Percentiles rank a stretch among this genome's conserved stretches.
Conservation (phyloP, 2,888 invertebrate genomes). For the Chaetoderma sp. region DNA sequence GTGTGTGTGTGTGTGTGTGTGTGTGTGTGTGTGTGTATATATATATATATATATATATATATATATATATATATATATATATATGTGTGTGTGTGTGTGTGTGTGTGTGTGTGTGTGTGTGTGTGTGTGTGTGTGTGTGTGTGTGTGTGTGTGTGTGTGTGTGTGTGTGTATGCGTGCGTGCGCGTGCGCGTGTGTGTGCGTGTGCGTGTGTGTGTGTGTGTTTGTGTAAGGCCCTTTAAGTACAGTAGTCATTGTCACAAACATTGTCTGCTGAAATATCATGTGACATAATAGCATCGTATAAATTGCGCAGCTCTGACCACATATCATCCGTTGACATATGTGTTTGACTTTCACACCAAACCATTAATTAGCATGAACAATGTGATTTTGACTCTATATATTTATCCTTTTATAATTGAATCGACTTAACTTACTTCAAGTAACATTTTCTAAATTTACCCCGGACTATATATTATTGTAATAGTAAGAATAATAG, state of each 20-base stretch:
- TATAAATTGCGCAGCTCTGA: too few species aligned
- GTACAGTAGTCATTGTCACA: neutral
- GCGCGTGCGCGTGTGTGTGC: slow-evolving; percentile 1
- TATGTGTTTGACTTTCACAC: too few species aligned
- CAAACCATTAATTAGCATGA: too few species aligned
- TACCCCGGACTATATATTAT: too few species aligned
- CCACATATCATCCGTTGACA: too few species aligned
- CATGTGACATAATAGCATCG: too few species aligned
- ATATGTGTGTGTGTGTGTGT: slow-evolving; percentile 4
- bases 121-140: neutral
- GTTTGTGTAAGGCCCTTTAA: neutral
- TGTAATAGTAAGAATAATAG: too few species aligned
- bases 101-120: neutral
- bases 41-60: slow-evolving; percentile 8
- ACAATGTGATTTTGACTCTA: too few species aligned
- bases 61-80: slow-evolving; percentile 3
- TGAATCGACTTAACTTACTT: neutral
- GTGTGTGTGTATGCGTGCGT: neutral
- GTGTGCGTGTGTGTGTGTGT: too few species aligned
- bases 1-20: neutral
- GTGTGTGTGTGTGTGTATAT: neutral
- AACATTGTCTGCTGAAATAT: too few species aligned
- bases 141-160: neutral
- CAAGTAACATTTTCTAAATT: too few species aligned
- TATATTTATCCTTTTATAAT: too few species aligned